Evolutionary conservation across 2,113 vertebrate species (phyloP).

Genomic region (Labeo catla): DNA sequence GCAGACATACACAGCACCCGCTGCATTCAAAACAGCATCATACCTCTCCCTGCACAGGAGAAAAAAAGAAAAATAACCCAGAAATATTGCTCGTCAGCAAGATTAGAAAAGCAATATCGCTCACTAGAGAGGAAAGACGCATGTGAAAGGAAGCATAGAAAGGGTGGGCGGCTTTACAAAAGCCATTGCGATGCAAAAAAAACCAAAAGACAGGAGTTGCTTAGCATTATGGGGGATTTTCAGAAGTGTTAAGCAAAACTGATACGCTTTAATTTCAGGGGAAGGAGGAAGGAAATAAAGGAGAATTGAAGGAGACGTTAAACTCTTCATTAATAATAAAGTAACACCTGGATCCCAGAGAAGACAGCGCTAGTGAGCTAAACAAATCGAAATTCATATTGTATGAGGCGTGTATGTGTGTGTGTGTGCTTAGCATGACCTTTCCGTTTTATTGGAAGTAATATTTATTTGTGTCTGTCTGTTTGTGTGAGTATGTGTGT

Average conservation of each 20-base stretch:
- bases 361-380: constrained; percentile 44
- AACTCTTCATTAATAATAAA: constrained; percentile 66
- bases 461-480: constrained; percentile 36
- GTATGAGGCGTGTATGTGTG: constrained; percentile 57
- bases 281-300: background rate
- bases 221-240: constrained; percentile 35
- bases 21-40: constrained; percentile 49
- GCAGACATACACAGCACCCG: constrained; percentile 28
- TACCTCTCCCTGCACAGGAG: constrained; percentile 58
- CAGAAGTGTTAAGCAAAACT: constrained; percentile 39
- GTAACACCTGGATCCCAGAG: constrained; percentile 60
- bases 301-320: constrained; percentile 56
- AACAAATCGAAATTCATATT: constrained; percentile 75
- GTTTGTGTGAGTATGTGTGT: constrained; percentile 2
- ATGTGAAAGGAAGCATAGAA: constrained; percentile 16
- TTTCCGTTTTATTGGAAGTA: constrained; percentile 69
- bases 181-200: background rate
- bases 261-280: constrained; percentile 7
- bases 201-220: background rate
- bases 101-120: constrained; percentile 80
- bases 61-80: constrained; percentile 75
- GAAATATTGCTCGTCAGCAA: constrained; percentile 76
- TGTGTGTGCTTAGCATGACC: constrained; percentile 60
- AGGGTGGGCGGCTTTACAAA: constrained; percentile 28
- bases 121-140: constrained; percentile 46